phyloP scores from a whole-genome alignment of 2,113 vertebrate species.

The human (Homo sapiens) region GRCh38 chr15:79907001-79907500 shows the following conservation, averaged over 20 bases:
- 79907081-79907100: neutral
- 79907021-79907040: neutral
- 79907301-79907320: neutral
- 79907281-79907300: neutral
- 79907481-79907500: too few relatives aligned
- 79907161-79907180: too few relatives aligned
- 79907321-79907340: neutral
- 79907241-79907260: accelerated
- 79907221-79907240: neutral
- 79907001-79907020: accelerated
- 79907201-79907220: neutral
- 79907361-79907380: neutral
- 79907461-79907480: neutral
- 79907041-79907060: too few relatives aligned
- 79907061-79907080: neutral
- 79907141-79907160: neutral
- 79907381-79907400: too few relatives aligned
- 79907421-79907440: too few relatives aligned
- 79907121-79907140: neutral
- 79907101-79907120: neutral
- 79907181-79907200: neutral
- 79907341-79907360: neutral
- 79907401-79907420: too few relatives aligned
- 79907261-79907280: neutral
- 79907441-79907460: too few relatives aligned